Evolutionary conservation across 2,113 vertebrate species (phyloP).

Genomic region (Spea multiplicata): DNA sequence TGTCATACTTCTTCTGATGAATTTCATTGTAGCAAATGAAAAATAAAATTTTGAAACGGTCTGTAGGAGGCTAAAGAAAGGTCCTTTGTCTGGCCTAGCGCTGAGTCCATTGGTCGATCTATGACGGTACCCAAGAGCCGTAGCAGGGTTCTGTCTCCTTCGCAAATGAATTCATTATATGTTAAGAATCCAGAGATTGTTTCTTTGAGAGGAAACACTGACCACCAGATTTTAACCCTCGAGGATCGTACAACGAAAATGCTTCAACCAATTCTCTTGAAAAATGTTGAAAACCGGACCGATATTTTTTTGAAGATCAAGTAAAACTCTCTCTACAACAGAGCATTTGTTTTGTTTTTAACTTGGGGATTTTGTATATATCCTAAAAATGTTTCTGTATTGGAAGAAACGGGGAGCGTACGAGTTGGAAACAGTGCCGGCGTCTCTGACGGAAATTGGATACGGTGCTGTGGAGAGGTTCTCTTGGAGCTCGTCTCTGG

Average conservation of each 20-base stretch:
- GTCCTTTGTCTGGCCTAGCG: conserved; percentile 68
- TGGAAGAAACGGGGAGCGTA: conserved; percentile 88
- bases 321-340: neutral
- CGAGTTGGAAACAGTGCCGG: conserved; percentile 78
- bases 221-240: conserved; percentile 39
- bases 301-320: neutral
- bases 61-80: conserved; percentile 79
- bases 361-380: conserved; percentile 6
- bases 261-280: neutral
- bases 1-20: conserved; percentile 59
- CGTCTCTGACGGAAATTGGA: conserved; percentile 60
- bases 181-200: conserved; percentile 49
- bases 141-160: conserved; percentile 47
- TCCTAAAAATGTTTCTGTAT: conserved; percentile 80
- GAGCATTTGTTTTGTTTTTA: neutral
- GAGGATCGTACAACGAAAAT: conserved; percentile 35
- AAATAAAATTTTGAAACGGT: conserved; percentile 75
- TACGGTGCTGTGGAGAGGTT: conserved; percentile 70
- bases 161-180: conserved; percentile 53
- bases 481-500: conserved; percentile 85
- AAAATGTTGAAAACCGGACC: neutral
- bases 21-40: conserved; percentile 62
- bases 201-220: conserved; percentile 46
- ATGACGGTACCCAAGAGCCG: neutral
- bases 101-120: conserved; percentile 63